Base-by-base conservation (phyloP, 1,140 invertebrate genomes). In the Pseudomyrmex cubaensis region DNA sequence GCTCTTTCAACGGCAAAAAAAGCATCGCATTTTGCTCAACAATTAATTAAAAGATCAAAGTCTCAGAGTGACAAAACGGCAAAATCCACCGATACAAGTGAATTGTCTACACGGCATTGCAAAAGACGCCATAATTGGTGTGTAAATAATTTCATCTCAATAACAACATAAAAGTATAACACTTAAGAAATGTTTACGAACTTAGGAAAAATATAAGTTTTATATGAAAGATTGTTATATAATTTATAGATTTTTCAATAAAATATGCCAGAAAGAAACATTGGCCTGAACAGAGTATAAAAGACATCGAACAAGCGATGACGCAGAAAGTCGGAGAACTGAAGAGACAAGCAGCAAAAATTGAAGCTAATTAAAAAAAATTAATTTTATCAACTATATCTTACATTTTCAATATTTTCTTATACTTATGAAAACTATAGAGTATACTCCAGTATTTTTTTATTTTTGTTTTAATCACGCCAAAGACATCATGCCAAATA, bases 81-180 rank as follows among this genome's bases (percentile, higher is more conserved):
- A 63, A 63, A 63, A 63, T 63, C 20, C 59, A 2, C 20, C 59
- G 59, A 13, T 63, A 63, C 61, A 63, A 63, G 15, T 44, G 0
- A 25, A 63, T 1, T 63, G 61, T 5, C n/a, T 63, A 63, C 61
- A 63, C 7, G 8, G 59, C 22, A 17, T 61, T 61, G 20, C 59
- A 61, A 61, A 61, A 61, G 12, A 61, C 20, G 20, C 20, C 25
- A 63, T 63, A 63, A 63, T 63, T 63, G 25, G 13, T 63, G 15
- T 63, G 25, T 63, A 44, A 63, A 63, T 62, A 62, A 62, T 63
- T 63, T 63, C 13, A 63, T 63, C 35, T 63, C 15, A 61, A 61
- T 61, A 61, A 61, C 59, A 63, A 63, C 25, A 25, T 63, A n/a
- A 63, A 63, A 63, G 61, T 52, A 50, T 63, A 25, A 63, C 3